Evolutionary conservation across 2,888 invertebrate genomes (phyloP), one percentile per base, ranked within the genome.

Genomic region (Margaritifera margaritifera): DNA sequence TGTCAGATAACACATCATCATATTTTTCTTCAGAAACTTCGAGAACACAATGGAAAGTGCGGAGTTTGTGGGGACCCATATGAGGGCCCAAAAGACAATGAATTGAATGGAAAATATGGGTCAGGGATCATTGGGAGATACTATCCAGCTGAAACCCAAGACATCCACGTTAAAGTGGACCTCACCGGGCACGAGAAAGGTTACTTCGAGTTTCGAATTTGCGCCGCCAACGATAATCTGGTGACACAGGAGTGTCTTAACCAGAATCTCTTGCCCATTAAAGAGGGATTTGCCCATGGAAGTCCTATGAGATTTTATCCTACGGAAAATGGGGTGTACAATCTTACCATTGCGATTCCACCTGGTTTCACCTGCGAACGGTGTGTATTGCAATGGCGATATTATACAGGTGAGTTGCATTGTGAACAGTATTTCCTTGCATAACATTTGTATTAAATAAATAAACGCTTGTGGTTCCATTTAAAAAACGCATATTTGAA

Each of bases 371-470:
- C 68, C 2, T 78, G 78, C 54, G 68, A 72, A 4, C 60, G 75
- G 55, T 78, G 78, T 56, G 74, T 78, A 0, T 11, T 78, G 15
- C 78, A 78, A 54, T 78, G 75, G 75, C 51, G 75, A 55, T 78
- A 78, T 55, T 68, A 68, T 27, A 75, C 78, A 72, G 78, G 78
- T 78, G 66, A 42, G 56, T 20, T n/a, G 15, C 25, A 42, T 42
- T 15, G 15, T 8, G 11, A 42, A 42, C 42, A 42, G 42, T 42
- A 15, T 42, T 2, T 42, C 15, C 11, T 42, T 42, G 42, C 3
- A 11, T 15, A 42, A 42, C 42, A 15, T 42, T 42, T 42, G 42
- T 11, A 42, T 15, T 42, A 42, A 42, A 42, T 42, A 31, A 31
- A 31, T 31, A 42, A 42, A 15, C 15, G 42, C 15, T 42, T 15